These are phyloP conservation scores for Ceratothoa steindachneri DNA, from an alignment of 2,888 invertebrate genomes.

Conservation along the genomic window DNA sequence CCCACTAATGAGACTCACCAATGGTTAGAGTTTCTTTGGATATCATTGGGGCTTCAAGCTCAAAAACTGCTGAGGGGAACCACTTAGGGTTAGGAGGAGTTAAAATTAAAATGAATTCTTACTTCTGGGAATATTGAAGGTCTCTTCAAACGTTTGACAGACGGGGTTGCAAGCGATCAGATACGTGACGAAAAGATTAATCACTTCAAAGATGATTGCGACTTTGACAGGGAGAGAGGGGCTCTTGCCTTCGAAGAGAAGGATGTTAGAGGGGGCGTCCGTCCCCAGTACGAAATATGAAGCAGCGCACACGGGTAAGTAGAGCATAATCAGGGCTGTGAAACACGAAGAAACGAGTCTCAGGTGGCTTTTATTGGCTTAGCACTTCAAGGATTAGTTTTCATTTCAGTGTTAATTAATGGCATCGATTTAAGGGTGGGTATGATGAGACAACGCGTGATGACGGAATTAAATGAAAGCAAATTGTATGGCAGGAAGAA, in stretches of 20 bases:
- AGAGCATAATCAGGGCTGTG: constrained; percentile 60
- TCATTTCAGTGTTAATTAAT: too few relatives aligned
- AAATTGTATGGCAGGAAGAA: too few relatives aligned
- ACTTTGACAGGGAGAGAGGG: constrained; percentile 58
- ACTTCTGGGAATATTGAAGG: constrained; percentile 58
- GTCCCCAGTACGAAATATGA: constrained; percentile 65
- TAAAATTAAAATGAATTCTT: not conserved
- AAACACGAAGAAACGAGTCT: constrained; percentile 33
- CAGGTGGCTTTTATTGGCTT: not conserved
- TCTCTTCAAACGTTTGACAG: constrained; percentile 66
- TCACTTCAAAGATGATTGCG: constrained; percentile 62
- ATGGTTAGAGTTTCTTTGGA: too few relatives aligned
- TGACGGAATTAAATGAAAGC: too few relatives aligned
- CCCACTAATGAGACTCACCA: too few relatives aligned
- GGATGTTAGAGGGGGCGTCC: constrained; percentile 60
- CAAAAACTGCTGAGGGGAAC: too few relatives aligned
- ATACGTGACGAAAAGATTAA: constrained; percentile 65
- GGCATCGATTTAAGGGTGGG: too few relatives aligned
- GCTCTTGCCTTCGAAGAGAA: constrained; percentile 58
- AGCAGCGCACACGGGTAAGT: constrained; percentile 61
- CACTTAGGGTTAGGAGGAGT: too few relatives aligned
- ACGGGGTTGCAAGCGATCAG: constrained; percentile 68
- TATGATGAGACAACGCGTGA: too few relatives aligned
- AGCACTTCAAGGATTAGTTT: too few relatives aligned
- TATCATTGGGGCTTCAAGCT: too few relatives aligned